Evolutionary conservation across 2,797 vertebrate species (phyloP).

Genomic region (Chrosomus eos): DNA sequence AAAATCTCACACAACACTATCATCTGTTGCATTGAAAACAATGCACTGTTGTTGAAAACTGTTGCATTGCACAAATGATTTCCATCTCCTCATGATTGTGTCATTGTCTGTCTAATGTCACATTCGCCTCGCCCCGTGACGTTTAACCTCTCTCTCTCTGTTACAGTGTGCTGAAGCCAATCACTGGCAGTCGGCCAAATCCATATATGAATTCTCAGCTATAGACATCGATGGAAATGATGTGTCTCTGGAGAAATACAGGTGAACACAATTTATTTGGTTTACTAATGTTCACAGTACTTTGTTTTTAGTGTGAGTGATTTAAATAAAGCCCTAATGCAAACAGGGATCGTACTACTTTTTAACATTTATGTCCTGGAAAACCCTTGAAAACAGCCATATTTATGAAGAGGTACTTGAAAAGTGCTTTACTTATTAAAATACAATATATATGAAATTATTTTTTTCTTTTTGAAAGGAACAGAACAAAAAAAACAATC

Average conservation of each 20-base stretch:
- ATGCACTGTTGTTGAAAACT: too few relatives aligned
- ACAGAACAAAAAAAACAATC: too few relatives aligned
- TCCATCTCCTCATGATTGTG: neutral
- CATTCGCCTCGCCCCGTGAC: neutral
- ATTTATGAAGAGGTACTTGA: too few relatives aligned
- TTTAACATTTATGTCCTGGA: too few relatives aligned
- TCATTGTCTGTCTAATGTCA: neutral
- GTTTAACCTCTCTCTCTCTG: neutral
- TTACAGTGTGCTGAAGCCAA: slow-evolving; percentile 84
- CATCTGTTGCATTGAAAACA: too few relatives aligned
- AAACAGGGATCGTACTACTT: too few relatives aligned
- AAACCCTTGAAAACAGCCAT: too few relatives aligned
- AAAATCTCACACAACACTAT: neutral
- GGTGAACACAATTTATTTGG: slow-evolving; percentile 68
- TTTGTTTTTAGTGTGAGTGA: neutral
- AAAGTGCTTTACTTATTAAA: too few relatives aligned
- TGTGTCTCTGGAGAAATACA: slow-evolving; percentile 89
- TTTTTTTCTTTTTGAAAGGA: too few relatives aligned
- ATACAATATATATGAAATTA: too few relatives aligned
- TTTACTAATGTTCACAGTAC: neutral
- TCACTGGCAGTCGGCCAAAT: slow-evolving; percentile 84
- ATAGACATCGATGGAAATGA: slow-evolving; percentile 89
- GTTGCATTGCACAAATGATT: neutral
- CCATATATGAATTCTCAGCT: slow-evolving; percentile 90
- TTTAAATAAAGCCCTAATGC: neutral